Conservation (phyloP, 2,797 vertebrate species). For the Hephaestus fuliginosus region DNA sequence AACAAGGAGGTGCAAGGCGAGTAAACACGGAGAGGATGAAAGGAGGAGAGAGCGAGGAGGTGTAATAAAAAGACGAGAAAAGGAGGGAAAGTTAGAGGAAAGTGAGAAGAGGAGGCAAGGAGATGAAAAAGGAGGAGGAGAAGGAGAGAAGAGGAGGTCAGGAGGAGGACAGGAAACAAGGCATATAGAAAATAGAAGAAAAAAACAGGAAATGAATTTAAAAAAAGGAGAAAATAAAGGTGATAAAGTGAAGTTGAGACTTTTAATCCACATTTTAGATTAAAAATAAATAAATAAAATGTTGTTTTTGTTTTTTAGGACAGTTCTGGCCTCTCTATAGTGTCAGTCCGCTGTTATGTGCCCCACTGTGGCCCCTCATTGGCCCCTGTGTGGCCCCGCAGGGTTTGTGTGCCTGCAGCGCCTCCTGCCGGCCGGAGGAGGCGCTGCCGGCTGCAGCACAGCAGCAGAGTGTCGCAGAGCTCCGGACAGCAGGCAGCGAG, state of each 20-base stretch:
- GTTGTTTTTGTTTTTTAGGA: background rate
- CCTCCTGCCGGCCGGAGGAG: slow-evolving; percentile 60
- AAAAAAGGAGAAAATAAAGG: background rate
- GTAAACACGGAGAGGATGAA: background rate
- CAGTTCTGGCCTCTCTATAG: slow-evolving; percentile 23
- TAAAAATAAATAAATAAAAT: background rate
- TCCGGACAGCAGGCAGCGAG: background rate
- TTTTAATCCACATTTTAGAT: background rate
- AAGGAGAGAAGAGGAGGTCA: background rate
- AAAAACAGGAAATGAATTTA: background rate
- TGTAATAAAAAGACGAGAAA: background rate
- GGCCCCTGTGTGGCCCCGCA: background rate
- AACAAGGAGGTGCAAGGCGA: background rate
- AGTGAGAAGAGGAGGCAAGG: background rate
- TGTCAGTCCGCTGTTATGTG: background rate
- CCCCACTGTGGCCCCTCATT: background rate
- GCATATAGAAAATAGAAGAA: background rate
- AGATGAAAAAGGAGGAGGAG: background rate
- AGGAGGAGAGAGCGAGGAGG: background rate
- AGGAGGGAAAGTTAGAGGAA: background rate
- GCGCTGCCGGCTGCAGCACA: slow-evolving; percentile 9
- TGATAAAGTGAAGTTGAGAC: too few relatives aligned
- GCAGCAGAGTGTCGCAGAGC: slow-evolving; percentile 27
- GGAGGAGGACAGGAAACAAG: background rate
- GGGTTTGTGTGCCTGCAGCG: slow-evolving; percentile 77